Conservation (phyloP, 1,140 invertebrate genomes). For the Drosophila tsacasi region DNA sequence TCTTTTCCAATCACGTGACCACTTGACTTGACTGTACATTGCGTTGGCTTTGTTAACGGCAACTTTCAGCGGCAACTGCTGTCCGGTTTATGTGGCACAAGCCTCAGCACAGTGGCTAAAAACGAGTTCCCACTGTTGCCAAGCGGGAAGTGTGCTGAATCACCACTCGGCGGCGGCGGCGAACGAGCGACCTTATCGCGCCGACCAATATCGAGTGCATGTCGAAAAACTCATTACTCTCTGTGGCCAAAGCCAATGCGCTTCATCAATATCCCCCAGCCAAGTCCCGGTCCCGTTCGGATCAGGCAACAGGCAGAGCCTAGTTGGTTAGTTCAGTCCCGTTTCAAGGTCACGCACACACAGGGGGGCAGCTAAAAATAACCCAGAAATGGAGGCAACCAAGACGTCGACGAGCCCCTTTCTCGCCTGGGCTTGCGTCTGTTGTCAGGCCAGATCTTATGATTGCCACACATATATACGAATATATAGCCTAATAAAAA, state of each 20-base stretch:
- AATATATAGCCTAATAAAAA: conserved; percentile 46
- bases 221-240: conserved; percentile 49
- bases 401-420: conserved; percentile 66
- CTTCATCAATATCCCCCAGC: conserved; percentile 3
- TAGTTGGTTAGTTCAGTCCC: neutral
- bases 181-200: conserved; percentile 36
- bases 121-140: conserved; percentile 47
- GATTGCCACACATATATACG: conserved; percentile 32
- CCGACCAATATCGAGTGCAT: conserved; percentile 34
- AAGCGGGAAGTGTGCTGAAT: conserved; percentile 50
- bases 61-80: conserved; percentile 38
- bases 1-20: conserved; percentile 51
- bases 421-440: conserved; percentile 31
- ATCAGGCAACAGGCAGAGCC: neutral
- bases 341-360: conserved; percentile 36
- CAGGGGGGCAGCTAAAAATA: conserved; percentile 43
- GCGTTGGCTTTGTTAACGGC: conserved; percentile 52
- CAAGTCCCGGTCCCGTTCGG: neutral
- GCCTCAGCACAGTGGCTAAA: conserved; percentile 6
- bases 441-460: conserved; percentile 67
- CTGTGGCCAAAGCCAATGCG: conserved; percentile 9
- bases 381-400: conserved; percentile 3
- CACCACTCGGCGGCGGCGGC: conserved; percentile 9
- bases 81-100: conserved; percentile 50
- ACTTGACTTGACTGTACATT: conserved; percentile 60